Evolutionary conservation across 1,140 invertebrate species (phyloP), one percentile per base, ranked within the genome.

Genomic region (Aphidius ervi): DNA sequence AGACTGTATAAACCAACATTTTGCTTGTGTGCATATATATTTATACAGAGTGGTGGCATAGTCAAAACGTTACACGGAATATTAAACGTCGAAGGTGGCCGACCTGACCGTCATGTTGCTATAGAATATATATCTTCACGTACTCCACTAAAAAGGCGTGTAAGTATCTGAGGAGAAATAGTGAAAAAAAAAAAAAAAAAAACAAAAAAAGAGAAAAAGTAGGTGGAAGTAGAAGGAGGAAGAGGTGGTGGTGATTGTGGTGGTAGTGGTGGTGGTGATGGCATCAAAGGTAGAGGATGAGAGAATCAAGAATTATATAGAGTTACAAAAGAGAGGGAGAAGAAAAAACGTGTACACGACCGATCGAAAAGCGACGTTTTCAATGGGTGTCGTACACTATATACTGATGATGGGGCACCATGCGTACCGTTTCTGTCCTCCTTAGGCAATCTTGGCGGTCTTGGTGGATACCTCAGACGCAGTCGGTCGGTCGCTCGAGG

Each of bases 371-470:
- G 69, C 68, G 69, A 72, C 70, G 70, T 73, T 76, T 77, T 73
- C 70, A 78, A 77, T 76, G 71, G 76, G 47, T 54, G 77, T 75
- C 72, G 72, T 76, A 76, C 23, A 31, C 23, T 31, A 71, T 71
- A 43, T 47, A 49, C 37, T 10, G 72, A 70, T 76, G 72, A 79
- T 79, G 75, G 68, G 65, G 68, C 68, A 70, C 73, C 73, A 71
- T 78, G 77, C 77, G 78, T 80, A 80, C 78, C 77, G 78, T 79
- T 66, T 78, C 75, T 80, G 78, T 79, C 77, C 77, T 78, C 77
- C 75, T 78, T 79, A 77, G 71, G 70, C 70, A 39, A 54, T 54
- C 52, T 67, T 70, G 69, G 69, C 71, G 59, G 67, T 70, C 67
- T 67, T 58, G 59, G 66, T 65, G 65, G 68, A 69, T 67, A 61